Evolutionary conservation across 2,888 invertebrate genomes (phyloP).

Genomic region (Sicus ferrugineus): DNA sequence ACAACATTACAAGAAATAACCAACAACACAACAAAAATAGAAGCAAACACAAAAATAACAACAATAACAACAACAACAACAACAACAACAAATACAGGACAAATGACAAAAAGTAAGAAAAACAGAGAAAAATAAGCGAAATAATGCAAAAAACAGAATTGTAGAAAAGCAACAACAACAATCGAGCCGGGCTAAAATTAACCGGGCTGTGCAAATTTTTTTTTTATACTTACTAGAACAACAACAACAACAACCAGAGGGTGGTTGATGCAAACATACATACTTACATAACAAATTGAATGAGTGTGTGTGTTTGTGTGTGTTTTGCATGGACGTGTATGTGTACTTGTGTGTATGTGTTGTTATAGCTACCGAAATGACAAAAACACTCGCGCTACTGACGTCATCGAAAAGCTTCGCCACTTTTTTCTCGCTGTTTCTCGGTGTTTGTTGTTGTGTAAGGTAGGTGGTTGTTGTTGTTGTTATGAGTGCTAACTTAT

Average conservation of each 20-base stretch:
- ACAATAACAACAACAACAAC: conserved; percentile 21
- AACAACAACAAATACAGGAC: too few species aligned
- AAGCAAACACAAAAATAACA: conserved; percentile 15
- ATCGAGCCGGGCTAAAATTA: too few species aligned
- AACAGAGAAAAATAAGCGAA: too few species aligned
- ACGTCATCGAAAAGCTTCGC: conserved; percentile 58
- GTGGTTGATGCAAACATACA: neutral
- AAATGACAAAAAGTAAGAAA: too few species aligned
- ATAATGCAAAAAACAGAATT: too few species aligned
- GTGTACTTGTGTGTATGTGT: conserved; percentile 7
- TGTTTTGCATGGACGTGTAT: neutral
- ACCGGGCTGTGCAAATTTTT: neutral
- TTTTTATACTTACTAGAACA: neutral
- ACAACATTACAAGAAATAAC: neutral
- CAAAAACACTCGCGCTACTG: conserved; percentile 45
- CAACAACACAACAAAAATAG: conserved; percentile 8
- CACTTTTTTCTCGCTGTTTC: neutral
- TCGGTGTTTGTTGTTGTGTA: neutral
- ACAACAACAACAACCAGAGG: neutral
- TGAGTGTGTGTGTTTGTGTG: too few species aligned
- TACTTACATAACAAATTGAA: neutral
- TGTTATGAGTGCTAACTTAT: neutral
- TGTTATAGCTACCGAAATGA: conserved; percentile 23
- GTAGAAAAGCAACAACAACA: too few species aligned
- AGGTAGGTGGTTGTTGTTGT: neutral